Evolutionary conservation across 2,797 vertebrate genomes (phyloP), one percentile per base, ranked within the genome.

Genomic region (Valencia hispanica): DNA sequence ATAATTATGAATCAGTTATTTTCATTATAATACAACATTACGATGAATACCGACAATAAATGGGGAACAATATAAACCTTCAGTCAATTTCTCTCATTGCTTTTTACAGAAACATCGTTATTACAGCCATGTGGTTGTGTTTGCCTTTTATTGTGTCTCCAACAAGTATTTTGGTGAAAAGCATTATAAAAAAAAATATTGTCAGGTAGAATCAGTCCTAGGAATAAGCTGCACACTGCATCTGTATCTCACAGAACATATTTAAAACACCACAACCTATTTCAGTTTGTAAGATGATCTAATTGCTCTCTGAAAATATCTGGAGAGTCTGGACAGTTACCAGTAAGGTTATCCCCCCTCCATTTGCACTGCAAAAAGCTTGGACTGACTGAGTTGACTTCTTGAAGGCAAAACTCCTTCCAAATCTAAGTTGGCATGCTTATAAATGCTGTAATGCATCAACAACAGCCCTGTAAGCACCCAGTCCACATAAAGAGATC

Each of bases 301-400:
- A 55, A 36, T n/a, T 47, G 45, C 78, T 57, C 81, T 78, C 74
- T 86, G 34, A 78, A 84, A 77, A 75, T 79, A 73, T 73, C 59
- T 30, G 15, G 47, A 77, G 43, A 73, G 34, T 39, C 57, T 71
- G 75, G n/a, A 71, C 50, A 0, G 73, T 50, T 0, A 71, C 45
- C 30, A 68, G 48, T 66, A 18, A 72, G 32, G 68, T 81, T 77
- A 70, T 72, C 74, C 68, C 41, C 14, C 48, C 12, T 51, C 25
- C 32, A n/a, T 73, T 51, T 74, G 63, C 78, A 68, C 66, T 77
- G 71, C 75, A 53, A 72, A 79, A 84, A 25, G 74, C 66, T 79
- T 34, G 68, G 45, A 15, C 2, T 27, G 47, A 55, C 45, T 76
- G 47, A 57, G 32, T 41, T 78, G 25, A 48, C 39, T 73, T 74